These are phyloP conservation scores for Macaria liturata DNA, from an alignment of 2,888 invertebrate species.

Conservation along the genomic window DNA sequence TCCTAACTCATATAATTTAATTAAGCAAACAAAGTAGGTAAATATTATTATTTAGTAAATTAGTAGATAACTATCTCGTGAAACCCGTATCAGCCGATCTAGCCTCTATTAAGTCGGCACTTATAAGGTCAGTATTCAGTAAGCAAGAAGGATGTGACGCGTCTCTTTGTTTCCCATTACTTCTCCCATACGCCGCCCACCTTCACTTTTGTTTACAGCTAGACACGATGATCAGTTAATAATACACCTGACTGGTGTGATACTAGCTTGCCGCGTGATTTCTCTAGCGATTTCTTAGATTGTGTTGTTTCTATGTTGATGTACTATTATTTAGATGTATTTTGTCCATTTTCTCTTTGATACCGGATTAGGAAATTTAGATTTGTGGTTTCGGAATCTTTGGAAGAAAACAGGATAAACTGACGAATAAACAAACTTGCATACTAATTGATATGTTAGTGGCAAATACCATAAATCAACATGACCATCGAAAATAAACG, in stretches of 20 bases:
- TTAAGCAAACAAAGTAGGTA: no score
- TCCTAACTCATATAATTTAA: no score
- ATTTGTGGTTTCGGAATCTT: no score
- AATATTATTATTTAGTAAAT: neutral
- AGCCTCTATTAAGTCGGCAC: constrained; percentile 40
- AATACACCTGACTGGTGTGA: no score
- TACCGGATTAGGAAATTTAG: no score
- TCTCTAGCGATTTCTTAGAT: no score
- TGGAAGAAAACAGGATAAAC: no score
- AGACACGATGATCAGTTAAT: constrained; percentile 11
- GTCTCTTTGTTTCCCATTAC: constrained; percentile 61
- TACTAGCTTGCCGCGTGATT: no score
- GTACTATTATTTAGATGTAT: no score
- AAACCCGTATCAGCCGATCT: constrained; percentile 25
- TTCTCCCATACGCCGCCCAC: constrained; percentile 63
- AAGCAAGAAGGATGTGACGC: constrained; percentile 48
- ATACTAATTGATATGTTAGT: neutral
- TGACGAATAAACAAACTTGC: no score
- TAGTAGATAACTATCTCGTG: constrained; percentile 8
- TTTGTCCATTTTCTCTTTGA: no score
- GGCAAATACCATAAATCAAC: neutral
- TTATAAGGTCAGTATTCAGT: constrained; percentile 44
- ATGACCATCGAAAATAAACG: constrained; percentile 1
- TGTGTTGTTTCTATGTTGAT: no score
- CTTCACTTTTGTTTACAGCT: constrained; percentile 75